Percentiles rank a stretch among this genome's conserved stretches.
phyloP scores from a whole-genome alignment of 2,888 invertebrate genomes.

The Plusia festucae region DNA sequence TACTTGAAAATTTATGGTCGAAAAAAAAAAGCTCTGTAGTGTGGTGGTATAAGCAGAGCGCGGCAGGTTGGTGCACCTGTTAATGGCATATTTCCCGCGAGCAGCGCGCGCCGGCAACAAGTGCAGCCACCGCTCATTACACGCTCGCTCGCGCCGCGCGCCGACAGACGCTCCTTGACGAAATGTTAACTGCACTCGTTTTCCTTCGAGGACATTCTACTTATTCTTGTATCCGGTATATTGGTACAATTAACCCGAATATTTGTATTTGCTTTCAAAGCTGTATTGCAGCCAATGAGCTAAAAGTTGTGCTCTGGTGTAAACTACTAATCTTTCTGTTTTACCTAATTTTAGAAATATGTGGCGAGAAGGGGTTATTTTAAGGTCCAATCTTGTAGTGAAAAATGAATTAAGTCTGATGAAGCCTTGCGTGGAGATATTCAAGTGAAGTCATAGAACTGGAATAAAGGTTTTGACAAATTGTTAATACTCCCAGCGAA shows the following conservation, averaged over 20 bases:
- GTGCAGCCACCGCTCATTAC: conserved; percentile 55
- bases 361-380: background rate
- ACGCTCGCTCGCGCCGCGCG: conserved; percentile 26
- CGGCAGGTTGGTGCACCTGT: conserved; percentile 19
- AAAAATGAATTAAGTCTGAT: no score
- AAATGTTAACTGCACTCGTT: background rate
- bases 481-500: background rate
- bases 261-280: no score
- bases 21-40: no score
- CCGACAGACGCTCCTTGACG: conserved; percentile 10
- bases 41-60: background rate
- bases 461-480: background rate
- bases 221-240: no score
- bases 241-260: no score
- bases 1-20: no score
- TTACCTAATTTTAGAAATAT: background rate
- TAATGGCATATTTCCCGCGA: conserved; percentile 26
- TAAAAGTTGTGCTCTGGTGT: background rate
- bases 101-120: conserved; percentile 56
- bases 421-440: background rate
- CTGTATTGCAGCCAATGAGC: background rate
- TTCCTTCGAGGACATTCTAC: background rate
- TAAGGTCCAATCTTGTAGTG: no score
- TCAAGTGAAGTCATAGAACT: background rate
- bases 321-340: background rate